Conservation (phyloP, 1,140 invertebrate genomes). For the Meloidogyne exigua region DNA sequence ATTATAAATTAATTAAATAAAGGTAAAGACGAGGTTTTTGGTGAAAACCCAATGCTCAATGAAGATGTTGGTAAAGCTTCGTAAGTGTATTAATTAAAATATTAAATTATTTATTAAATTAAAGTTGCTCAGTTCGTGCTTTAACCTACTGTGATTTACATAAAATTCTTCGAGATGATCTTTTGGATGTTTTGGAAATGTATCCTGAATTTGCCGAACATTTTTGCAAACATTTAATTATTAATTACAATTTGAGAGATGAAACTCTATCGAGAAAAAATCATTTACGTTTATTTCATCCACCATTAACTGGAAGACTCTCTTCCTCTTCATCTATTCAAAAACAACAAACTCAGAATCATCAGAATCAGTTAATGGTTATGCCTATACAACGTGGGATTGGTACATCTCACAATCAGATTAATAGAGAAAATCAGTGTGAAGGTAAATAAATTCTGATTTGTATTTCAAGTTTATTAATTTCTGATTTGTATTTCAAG, state of each 20-base stretch:
- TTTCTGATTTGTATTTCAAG: no score
- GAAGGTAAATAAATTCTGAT: constrained; percentile 44
- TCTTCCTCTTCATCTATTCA: constrained; percentile 8
- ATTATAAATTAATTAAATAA: no score
- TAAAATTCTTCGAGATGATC: constrained; percentile 90
- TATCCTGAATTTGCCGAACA: constrained; percentile 92
- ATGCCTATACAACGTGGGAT: constrained; percentile 12
- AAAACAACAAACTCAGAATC: constrained; percentile 32
- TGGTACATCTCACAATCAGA: constrained; percentile 19
- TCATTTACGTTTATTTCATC: background rate
- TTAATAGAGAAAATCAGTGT: constrained; percentile 38
- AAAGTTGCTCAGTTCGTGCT: constrained; percentile 85
- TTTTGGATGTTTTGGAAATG: constrained; percentile 91
- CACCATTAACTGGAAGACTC: constrained; percentile 2
- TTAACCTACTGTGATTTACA: constrained; percentile 97
- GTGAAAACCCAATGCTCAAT: constrained; percentile 91
- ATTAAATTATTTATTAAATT: background rate
- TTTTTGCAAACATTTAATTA: constrained; percentile 86
- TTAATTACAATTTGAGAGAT: constrained; percentile 93
- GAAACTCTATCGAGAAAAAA: constrained; percentile 66
- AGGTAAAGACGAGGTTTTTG: constrained; percentile 97
- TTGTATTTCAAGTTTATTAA: no score
- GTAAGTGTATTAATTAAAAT: constrained; percentile 66
- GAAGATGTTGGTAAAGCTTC: constrained; percentile 90
- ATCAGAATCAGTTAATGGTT: background rate